Evolutionary conservation across 2,888 invertebrate species (phyloP).

Genomic region (Tanytarsus gracilentus): DNA sequence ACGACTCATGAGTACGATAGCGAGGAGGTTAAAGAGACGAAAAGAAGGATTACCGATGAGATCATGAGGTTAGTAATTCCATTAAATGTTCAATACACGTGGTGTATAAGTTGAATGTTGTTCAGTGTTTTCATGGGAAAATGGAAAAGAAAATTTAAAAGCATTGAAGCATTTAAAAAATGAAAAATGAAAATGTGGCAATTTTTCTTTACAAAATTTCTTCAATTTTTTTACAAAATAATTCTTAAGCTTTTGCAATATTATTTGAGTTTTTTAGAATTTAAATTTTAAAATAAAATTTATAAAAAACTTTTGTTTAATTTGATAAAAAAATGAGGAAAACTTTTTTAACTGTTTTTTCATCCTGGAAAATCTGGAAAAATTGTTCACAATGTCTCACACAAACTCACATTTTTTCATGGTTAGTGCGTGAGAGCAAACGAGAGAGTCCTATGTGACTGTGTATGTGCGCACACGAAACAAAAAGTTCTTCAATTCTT

Average conservation of each 20-base stretch:
- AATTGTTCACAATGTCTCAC: not conserved
- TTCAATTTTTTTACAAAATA: too few species aligned
- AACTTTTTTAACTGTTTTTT: not conserved
- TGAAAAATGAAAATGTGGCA: too few species aligned
- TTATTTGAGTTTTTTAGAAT: not conserved
- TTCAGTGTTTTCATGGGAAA: not conserved
- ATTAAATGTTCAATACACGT: not conserved
- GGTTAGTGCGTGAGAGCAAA: too few species aligned
- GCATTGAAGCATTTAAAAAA: too few species aligned
- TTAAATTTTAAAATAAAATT: not conserved
- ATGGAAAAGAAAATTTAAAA: too few species aligned
- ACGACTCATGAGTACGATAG: conserved; percentile 5
- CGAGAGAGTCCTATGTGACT: too few species aligned
- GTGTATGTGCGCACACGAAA: too few species aligned
- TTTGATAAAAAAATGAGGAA: not conserved
- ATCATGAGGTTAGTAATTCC: conserved; percentile 20
- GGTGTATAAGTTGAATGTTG: not conserved
- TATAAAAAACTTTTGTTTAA: not conserved
- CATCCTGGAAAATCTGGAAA: not conserved
- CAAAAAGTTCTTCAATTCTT: too few species aligned
- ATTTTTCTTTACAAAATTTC: too few species aligned
- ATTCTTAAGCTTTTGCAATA: too few species aligned
- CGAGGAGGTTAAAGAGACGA: conserved; percentile 11
- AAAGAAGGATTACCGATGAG: conserved; percentile 20
- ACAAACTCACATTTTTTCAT: too few species aligned